These are phyloP conservation scores for Hermetia illucens DNA, from an alignment of 1,140 invertebrate species.

Conservation along the genomic window DNA sequence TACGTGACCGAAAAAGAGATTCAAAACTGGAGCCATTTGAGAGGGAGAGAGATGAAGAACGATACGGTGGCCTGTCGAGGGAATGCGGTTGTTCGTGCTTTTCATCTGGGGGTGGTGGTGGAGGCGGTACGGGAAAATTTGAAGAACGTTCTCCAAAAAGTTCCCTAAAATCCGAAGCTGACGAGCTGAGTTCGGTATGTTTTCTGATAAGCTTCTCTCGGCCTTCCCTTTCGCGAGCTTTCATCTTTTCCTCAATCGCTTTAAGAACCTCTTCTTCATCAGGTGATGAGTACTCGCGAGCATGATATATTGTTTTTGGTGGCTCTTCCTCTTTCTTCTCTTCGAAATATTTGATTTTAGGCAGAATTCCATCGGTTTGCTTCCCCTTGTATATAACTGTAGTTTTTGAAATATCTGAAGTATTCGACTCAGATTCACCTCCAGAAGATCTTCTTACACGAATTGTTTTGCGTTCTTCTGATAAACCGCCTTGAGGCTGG, in stretches of 20 bases:
- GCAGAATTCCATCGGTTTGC: slow-evolving; percentile 34
- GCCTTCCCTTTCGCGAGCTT: slow-evolving; percentile 14
- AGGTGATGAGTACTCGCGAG: slow-evolving; percentile 36
- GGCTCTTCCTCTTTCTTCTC: slow-evolving; percentile 36
- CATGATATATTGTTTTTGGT: slow-evolving; percentile 37
- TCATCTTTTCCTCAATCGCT: slow-evolving; percentile 24
- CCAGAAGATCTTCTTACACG: slow-evolving; percentile 23
- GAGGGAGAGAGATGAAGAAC: slow-evolving; percentile 6
- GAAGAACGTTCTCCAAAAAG: slow-evolving; percentile 54
- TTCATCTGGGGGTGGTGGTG: slow-evolving; percentile 22
- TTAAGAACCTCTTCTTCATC: slow-evolving; percentile 27
- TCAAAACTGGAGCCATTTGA: slow-evolving; percentile 38
- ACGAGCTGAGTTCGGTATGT: slow-evolving; percentile 33
- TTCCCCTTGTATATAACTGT: slow-evolving; percentile 41
- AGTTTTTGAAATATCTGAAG: slow-evolving; percentile 50
- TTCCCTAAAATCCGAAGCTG: slow-evolving; percentile 62
- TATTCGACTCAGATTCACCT: slow-evolving; percentile 50
- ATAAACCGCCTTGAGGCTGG: too few species aligned
- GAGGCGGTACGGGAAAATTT: slow-evolving; percentile 27
- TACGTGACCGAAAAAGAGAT: slow-evolving; percentile 45
- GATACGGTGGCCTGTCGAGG: too few species aligned
- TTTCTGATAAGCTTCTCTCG: not conserved
- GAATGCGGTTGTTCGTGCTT: slow-evolving; percentile 6
- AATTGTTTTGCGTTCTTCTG: not conserved
- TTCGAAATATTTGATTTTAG: slow-evolving; percentile 69